Conservation (phyloP, 2,113 vertebrate genomes). For the Symphodus melops region DNA sequence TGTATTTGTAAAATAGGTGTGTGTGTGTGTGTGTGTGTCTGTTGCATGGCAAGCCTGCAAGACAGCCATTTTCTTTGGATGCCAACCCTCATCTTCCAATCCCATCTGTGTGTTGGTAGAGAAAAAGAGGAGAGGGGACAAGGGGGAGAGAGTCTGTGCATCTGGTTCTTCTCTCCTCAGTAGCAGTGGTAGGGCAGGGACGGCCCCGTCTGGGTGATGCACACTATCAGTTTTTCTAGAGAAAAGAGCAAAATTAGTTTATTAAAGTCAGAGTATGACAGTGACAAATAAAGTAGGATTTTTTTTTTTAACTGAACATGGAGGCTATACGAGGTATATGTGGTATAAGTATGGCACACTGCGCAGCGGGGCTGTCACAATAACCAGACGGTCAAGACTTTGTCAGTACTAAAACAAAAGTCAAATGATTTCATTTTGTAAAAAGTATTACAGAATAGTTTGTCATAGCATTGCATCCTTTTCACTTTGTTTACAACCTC, state of each 20-base stretch:
- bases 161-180: slow-evolving; percentile 76
- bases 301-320: background rate
- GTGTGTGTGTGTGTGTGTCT: slow-evolving; percentile 20
- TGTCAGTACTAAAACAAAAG: background rate
- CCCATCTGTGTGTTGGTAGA: slow-evolving; percentile 48
- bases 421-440: no score
- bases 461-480: no score
- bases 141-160: slow-evolving; percentile 46
- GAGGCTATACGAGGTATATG: slow-evolving; percentile 32
- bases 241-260: background rate
- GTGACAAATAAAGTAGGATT: background rate
- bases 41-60: slow-evolving; percentile 48
- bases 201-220: slow-evolving; percentile 81
- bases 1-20: slow-evolving; percentile 44
- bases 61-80: slow-evolving; percentile 79
- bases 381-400: background rate
- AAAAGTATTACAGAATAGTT: no score
- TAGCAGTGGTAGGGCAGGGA: slow-evolving; percentile 83
- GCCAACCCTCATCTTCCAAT: slow-evolving; percentile 57
- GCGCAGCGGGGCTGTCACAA: slow-evolving; percentile 56
- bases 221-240: slow-evolving; percentile 86
- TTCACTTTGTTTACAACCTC: no score
- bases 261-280: slow-evolving; percentile 4
- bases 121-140: background rate
- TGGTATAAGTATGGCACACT: slow-evolving; percentile 48